Conservation (phyloP, 2,888 invertebrate genomes). For the Netelia virgata region DNA sequence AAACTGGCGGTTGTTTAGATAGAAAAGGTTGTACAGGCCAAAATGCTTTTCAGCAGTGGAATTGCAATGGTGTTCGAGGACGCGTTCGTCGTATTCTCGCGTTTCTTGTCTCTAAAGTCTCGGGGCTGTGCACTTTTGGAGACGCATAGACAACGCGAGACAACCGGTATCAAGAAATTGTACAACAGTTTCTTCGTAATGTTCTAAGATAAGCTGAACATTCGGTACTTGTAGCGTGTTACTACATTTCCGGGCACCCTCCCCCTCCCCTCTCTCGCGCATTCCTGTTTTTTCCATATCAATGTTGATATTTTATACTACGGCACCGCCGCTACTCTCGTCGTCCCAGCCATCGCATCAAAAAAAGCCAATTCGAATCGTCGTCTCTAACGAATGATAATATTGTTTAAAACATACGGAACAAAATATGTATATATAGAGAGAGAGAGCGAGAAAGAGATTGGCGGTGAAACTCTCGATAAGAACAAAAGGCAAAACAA, state of each 20-base stretch:
- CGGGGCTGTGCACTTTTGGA: slow-evolving; percentile 89
- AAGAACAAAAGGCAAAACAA: too few relatives aligned
- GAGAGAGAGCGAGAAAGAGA: too few relatives aligned
- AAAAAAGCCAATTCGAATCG: too few relatives aligned
- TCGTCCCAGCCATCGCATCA: too few relatives aligned
- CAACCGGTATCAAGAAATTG: slow-evolving; percentile 94
- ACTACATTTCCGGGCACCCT: neutral
- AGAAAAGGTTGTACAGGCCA: slow-evolving; percentile 45
- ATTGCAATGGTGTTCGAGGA: slow-evolving; percentile 84
- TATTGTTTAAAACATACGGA: too few relatives aligned
- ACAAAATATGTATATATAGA: too few relatives aligned
- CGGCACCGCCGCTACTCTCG: too few relatives aligned
- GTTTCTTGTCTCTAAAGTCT: slow-evolving; percentile 83
- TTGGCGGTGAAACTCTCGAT: too few relatives aligned
- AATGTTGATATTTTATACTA: too few relatives aligned
- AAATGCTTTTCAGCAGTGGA: slow-evolving; percentile 76
- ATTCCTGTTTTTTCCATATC: neutral
- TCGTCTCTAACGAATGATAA: too few relatives aligned
- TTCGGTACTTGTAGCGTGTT: slow-evolving; percentile 36
- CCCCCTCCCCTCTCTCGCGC: neutral
- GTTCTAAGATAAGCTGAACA: slow-evolving; percentile 88
- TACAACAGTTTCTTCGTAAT: slow-evolving; percentile 95
- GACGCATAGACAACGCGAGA: slow-evolving; percentile 93
- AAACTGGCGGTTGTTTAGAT: neutral
- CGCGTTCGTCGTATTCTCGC: slow-evolving; percentile 83